phyloP scores from a whole-genome alignment of 2,113 vertebrate genomes.

The Bos taurus region ARS-UCD2.0 NC_037334.1:67603501-67604000 shows the following conservation, averaged over 20 bases:
- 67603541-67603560: too few relatives aligned
- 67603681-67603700: not conserved
- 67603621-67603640: not conserved
- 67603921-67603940: not conserved
- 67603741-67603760: not conserved
- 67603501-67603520: not conserved
- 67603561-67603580: not conserved
- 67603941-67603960: not conserved
- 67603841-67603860: not conserved
- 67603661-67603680: not conserved
- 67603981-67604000: not conserved
- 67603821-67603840: not conserved
- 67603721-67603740: not conserved
- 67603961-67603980: not conserved
- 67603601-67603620: fast-evolving
- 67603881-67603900: not conserved
- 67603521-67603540: not conserved
- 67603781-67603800: not conserved
- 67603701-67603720: not conserved
- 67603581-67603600: not conserved
- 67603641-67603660: fast-evolving
- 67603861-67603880: not conserved
- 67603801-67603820: not conserved
- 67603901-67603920: not conserved
- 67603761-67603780: not conserved